Conservation (phyloP, 2,888 invertebrate species). For the Epinotia demarniana region DNA sequence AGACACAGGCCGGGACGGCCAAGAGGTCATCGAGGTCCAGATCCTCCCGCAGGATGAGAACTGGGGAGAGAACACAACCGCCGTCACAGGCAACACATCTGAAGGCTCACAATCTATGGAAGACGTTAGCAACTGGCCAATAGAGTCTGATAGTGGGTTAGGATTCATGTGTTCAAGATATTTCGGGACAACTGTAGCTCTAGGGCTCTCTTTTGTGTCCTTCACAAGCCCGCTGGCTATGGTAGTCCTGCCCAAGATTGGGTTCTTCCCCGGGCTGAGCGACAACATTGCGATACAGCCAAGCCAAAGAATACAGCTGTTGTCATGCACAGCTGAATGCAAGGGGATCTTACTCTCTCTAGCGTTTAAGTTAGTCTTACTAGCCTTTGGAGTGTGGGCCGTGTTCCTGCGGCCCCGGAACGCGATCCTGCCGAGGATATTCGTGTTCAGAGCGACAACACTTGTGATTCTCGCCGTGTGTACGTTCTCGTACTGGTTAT, state of each 20-base stretch:
- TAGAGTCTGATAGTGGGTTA: slow-evolving; percentile 88
- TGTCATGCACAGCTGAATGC: slow-evolving; percentile 96
- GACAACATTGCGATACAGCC: slow-evolving; percentile 89
- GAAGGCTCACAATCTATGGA: slow-evolving; percentile 98
- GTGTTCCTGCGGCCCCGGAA: slow-evolving; percentile 93
- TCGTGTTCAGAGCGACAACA: slow-evolving; percentile 95
- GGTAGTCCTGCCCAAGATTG: slow-evolving; percentile 96
- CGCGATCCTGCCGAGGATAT: slow-evolving; percentile 96
- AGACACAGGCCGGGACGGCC: slow-evolving; percentile 90
- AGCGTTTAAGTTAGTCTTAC: slow-evolving; percentile 94
- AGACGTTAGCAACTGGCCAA: slow-evolving; percentile 94
- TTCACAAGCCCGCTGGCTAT: slow-evolving; percentile 97
- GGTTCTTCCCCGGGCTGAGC: slow-evolving; percentile 90
- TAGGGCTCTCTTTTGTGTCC: slow-evolving; percentile 91
- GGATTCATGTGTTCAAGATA: slow-evolving; percentile 92
- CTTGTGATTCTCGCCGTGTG: slow-evolving; percentile 94
- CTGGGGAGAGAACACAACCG: slow-evolving; percentile 99
- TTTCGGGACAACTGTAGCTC: slow-evolving; percentile 91
- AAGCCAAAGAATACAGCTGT: slow-evolving; percentile 86
- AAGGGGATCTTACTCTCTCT: slow-evolving; percentile 96
- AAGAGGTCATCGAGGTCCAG: slow-evolving; percentile 98
- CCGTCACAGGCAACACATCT: slow-evolving; percentile 97
- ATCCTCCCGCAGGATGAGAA: slow-evolving; percentile 98
- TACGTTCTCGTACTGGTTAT: slow-evolving; percentile 98
- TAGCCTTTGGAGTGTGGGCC: slow-evolving; percentile 96